Evolutionary conservation across 2,888 invertebrate genomes (phyloP).

Genomic region (Peribatodes rhomboidaria): DNA sequence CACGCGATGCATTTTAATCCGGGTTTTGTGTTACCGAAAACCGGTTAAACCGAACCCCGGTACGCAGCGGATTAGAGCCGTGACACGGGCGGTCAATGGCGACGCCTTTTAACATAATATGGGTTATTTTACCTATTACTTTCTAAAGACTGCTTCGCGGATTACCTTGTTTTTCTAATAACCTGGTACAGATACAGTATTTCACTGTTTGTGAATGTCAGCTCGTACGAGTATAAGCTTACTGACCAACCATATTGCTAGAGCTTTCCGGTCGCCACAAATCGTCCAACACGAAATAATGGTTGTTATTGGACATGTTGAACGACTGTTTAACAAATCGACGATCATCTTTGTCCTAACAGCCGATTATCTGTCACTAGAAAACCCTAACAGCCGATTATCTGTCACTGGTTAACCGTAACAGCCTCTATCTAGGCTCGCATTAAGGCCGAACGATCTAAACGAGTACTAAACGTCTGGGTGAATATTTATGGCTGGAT

Average conservation of each 20-base stretch:
- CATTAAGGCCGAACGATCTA: conserved; percentile 17
- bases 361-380: conserved; percentile 5
- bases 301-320: no score
- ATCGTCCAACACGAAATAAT: no score
- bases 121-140: not conserved
- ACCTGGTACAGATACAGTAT: no score
- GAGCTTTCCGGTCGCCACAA: no score
- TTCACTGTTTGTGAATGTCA: no score
- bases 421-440: conserved; percentile 14
- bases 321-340: conserved; percentile 2
- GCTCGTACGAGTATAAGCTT: no score
- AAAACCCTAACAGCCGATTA: conserved; percentile 17
- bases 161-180: no score
- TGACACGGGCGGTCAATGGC: conserved; percentile 10
- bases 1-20: conserved; percentile 32
- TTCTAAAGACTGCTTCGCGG: no score
- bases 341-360: conserved; percentile 7
- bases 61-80: conserved; percentile 20
- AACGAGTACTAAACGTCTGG: conserved; percentile 21
- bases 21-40: conserved; percentile 24
- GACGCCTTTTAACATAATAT: conserved; percentile 7
- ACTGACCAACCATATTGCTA: no score
- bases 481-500: conserved; percentile 6
- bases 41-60: conserved; percentile 24
- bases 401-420: conserved; percentile 18